Evolutionary conservation across 2,113 vertebrate genomes (phyloP), one percentile per base, ranked within the genome.

Genomic region (Monopterus albus): DNA sequence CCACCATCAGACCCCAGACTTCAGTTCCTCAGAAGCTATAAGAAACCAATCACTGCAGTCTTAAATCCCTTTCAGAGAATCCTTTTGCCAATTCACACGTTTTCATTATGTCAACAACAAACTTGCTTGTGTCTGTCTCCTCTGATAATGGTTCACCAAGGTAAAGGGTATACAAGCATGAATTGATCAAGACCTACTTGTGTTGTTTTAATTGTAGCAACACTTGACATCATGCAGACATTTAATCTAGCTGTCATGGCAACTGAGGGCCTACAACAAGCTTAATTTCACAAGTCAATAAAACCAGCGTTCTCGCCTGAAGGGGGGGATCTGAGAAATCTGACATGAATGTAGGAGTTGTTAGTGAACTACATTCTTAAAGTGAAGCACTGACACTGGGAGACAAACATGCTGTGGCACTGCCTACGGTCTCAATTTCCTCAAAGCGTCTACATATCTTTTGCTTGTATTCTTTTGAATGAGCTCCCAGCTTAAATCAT

Each of bases 211-310:
- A 76, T 64, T 71, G 62, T 29, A 50, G 21, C 33, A 74, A 65
- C 51, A 52, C 57, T 68, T 72, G 57, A 79, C 43, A 55, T 23
- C 61, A 38, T 60, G 35, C 36, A 69, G 52, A 43, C 23, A 61
- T 79, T 66, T 46, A 52, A 63, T 80, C 38, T 26, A 17, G 72
- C 78, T 69, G 75, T 80, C 79, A 82, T 74, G 78, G 75, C 47
- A 81, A 85, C 84, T n/a, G 35, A 59, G 56, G 55, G 55, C 13
- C 52, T 49, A 21, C 43, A 55, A 56, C 42, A 1, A 40, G 61
- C 35, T 61, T 69, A 18, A 75, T 70, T 85, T 79, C 50, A 67
- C 66, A 72, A 78, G 38, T 73, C 39, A 63, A 66, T 39, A 46
- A 62, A 76, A 66, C 42, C 38, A 53, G 63, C 60, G 63, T 70